Evolutionary conservation across 2,888 invertebrate genomes (phyloP).

Genomic region (Cheilosia vernalis): DNA sequence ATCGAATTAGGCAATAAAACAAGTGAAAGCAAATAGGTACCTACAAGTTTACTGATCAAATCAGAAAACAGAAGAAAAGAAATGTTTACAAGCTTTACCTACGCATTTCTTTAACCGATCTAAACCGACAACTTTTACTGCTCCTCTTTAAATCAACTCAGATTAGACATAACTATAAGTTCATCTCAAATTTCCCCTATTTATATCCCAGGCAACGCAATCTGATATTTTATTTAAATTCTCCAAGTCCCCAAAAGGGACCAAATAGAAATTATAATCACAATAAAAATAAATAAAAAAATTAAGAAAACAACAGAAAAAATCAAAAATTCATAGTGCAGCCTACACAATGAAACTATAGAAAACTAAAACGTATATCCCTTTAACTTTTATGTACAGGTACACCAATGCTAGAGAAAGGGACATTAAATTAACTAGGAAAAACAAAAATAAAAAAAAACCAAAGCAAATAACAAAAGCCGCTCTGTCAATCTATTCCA

Average conservation of each 20-base stretch:
- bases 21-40: neutral
- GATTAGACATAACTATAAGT: slow-evolving; percentile 42
- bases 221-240: slow-evolving; percentile 74
- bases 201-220: slow-evolving; percentile 35
- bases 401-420: slow-evolving; percentile 33
- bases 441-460: slow-evolving; percentile 17
- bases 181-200: slow-evolving; percentile 59
- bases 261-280: slow-evolving; percentile 63
- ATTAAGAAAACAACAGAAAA: slow-evolving; percentile 68
- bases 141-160: slow-evolving; percentile 66
- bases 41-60: neutral
- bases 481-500: slow-evolving; percentile 71
- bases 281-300: slow-evolving; percentile 66
- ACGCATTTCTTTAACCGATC: neutral
- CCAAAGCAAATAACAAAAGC: slow-evolving; percentile 64
- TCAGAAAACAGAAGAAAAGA: neutral
- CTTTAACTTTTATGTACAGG: slow-evolving; percentile 58
- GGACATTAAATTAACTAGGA: slow-evolving; percentile 59
- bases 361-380: slow-evolving; percentile 24
- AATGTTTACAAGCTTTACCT: neutral
- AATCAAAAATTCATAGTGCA: slow-evolving; percentile 75
- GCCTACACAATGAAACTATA: slow-evolving; percentile 55
- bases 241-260: slow-evolving; percentile 38
- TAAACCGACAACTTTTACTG: slow-evolving; percentile 53
- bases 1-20: neutral